Percentiles rank a stretch among this genome's conserved stretches.
Evolutionary conservation across 2,113 vertebrate species (phyloP).

Genomic region (Madoqua kirkii): DNA sequence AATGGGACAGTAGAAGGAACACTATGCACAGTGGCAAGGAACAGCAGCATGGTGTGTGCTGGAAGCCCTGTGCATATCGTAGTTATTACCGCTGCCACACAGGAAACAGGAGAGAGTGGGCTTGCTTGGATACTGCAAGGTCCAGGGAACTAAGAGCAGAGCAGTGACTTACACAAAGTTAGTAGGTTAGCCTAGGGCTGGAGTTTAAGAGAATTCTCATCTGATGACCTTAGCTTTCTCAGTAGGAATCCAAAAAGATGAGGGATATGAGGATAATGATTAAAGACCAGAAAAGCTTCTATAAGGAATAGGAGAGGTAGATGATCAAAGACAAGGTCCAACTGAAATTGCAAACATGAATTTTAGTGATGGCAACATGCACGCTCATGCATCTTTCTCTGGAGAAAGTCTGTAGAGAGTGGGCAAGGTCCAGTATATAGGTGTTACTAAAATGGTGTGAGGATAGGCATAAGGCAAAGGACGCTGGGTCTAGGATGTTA

Average conservation of each 20-base stretch:
- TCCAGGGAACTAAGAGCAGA: neutral
- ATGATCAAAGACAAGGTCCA: neutral
- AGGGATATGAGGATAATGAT: neutral
- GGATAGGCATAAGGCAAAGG: neutral
- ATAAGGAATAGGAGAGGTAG: neutral
- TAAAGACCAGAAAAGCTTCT: neutral
- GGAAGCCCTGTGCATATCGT: neutral
- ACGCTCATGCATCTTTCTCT: neutral
- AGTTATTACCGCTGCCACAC: neutral
- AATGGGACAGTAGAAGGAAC: neutral
- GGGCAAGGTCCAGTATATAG: no score
- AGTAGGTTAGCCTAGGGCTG: neutral
- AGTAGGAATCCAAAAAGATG: neutral
- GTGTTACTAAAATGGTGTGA: neutral
- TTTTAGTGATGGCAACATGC: neutral
- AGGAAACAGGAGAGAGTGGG: neutral
- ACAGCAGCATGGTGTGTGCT: neutral
- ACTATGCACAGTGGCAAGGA: neutral
- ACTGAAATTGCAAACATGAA: neutral
- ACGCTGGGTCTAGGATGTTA: neutral
- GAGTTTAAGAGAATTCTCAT: neutral
- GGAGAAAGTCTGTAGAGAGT: neutral
- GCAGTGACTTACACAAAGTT: neutral
- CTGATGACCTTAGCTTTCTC: neutral
- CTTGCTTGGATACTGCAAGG: neutral